Evolutionary conservation across 2,888 invertebrate species (phyloP).

Genomic region (Didymodactylos carnosus): DNA sequence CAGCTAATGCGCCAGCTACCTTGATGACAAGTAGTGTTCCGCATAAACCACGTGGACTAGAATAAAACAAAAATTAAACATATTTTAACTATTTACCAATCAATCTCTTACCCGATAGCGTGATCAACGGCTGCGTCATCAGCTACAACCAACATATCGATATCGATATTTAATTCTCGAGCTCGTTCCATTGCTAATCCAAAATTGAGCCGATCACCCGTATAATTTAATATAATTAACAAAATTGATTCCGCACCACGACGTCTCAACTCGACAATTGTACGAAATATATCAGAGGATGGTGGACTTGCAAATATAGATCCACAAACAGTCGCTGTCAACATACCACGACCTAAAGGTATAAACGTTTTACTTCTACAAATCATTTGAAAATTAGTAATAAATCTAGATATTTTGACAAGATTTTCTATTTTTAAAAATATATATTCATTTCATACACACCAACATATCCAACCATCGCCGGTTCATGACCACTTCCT

Average conservation of each 20-base stretch:
- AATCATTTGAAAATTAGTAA: too few relatives aligned
- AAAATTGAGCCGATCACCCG: constrained; percentile 58
- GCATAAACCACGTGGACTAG: constrained; percentile 39
- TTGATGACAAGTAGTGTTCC: constrained; percentile 42
- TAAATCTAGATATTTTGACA: too few relatives aligned
- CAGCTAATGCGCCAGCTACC: constrained; percentile 57
- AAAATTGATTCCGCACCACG: constrained; percentile 25
- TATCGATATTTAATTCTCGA: constrained; percentile 42
- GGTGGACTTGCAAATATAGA: constrained; percentile 59
- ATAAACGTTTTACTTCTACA: not conserved
- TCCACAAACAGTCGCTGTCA: constrained; percentile 45
- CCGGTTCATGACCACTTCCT: constrained; percentile 64
- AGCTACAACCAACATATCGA: constrained; percentile 43
- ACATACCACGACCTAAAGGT: not conserved
- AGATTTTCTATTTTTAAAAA: too few relatives aligned
- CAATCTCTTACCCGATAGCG: constrained; percentile 24
- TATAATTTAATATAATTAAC: constrained; percentile 54
- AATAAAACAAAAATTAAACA: not conserved
- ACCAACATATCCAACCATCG: constrained; percentile 51
- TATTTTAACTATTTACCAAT: not conserved
- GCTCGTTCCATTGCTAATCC: constrained; percentile 59
- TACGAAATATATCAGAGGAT: constrained; percentile 38
- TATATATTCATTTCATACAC: not conserved
- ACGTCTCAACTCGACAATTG: not conserved
- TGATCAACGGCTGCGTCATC: constrained; percentile 47